Conservation (phyloP, 2,888 invertebrate species). For the Pristionchus entomophagus region DNA sequence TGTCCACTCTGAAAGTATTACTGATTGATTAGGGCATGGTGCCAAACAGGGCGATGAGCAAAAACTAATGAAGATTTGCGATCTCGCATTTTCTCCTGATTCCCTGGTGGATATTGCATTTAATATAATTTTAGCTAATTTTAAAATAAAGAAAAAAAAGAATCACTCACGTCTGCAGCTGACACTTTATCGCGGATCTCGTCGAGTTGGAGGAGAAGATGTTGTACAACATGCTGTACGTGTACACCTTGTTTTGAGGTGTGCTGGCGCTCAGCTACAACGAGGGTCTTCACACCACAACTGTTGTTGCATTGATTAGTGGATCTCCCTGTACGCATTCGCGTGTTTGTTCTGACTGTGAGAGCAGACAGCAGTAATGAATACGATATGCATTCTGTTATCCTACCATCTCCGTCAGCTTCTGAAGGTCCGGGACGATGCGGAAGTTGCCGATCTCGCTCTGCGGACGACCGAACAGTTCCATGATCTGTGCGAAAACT, state of each 20-base stretch:
- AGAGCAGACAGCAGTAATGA: too few relatives aligned
- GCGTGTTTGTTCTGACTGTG: not conserved
- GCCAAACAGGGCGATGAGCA: too few relatives aligned
- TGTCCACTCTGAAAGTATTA: not conserved
- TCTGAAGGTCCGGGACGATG: not conserved
- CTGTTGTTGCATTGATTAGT: too few relatives aligned
- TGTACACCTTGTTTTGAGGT: not conserved
- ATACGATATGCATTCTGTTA: not conserved
- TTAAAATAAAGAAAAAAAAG: not conserved
- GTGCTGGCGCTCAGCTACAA: slow-evolving; percentile 5
- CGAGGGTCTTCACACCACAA: not conserved
- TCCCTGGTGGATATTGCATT: too few relatives aligned
- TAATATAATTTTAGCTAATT: not conserved
- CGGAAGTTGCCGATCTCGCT: not conserved
- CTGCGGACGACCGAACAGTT: slow-evolving; percentile 6
- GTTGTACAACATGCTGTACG: slow-evolving; percentile 12
- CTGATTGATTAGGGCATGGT: too few relatives aligned
- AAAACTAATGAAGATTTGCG: too few relatives aligned
- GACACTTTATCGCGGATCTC: slow-evolving; percentile 11
- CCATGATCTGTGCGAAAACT: not conserved
- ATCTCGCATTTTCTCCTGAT: too few relatives aligned
- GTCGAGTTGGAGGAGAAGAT: slow-evolving; percentile 27
- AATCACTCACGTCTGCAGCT: not conserved
- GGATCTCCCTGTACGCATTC: not conserved
- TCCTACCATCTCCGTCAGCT: not conserved